Evolutionary conservation across 2,888 invertebrate species (phyloP).

Genomic region (Kuschelorhynchus macadamiae): DNA sequence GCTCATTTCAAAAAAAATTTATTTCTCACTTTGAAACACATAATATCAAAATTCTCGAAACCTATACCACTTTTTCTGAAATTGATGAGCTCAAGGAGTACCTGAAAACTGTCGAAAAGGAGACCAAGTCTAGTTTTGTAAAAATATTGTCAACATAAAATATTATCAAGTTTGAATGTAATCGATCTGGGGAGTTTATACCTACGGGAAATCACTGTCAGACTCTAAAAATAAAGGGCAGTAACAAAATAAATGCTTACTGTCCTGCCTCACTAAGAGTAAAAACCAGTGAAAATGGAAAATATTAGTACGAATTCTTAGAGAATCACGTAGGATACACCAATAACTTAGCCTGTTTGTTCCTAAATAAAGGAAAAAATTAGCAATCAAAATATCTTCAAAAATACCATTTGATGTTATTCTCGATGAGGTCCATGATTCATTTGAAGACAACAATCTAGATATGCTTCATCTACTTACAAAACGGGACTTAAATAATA

Average conservation of each 20-base stretch:
- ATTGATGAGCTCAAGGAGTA: neutral
- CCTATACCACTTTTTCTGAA: too few species aligned
- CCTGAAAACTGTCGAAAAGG: neutral
- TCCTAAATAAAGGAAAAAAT: neutral
- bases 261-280: neutral
- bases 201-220: neutral
- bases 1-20: neutral
- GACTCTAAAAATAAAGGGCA: neutral
- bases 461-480: too few species aligned
- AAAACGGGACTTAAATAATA: too few species aligned
- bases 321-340: neutral
- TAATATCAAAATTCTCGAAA: neutral
- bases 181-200: slow-evolving; percentile 5
- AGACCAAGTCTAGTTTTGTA: neutral
- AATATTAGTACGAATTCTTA: neutral
- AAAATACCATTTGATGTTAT: too few species aligned
- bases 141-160: neutral
- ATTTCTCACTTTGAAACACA: neutral
- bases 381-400: too few species aligned
- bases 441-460: too few species aligned
- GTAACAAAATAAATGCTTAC: neutral
- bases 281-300: neutral
- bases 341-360: neutral
- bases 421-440: too few species aligned
- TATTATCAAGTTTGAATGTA: neutral